Base-by-base conservation (phyloP, 2,113 vertebrate genomes). In the Lepidiolamprologus cunningtoni region DNA sequence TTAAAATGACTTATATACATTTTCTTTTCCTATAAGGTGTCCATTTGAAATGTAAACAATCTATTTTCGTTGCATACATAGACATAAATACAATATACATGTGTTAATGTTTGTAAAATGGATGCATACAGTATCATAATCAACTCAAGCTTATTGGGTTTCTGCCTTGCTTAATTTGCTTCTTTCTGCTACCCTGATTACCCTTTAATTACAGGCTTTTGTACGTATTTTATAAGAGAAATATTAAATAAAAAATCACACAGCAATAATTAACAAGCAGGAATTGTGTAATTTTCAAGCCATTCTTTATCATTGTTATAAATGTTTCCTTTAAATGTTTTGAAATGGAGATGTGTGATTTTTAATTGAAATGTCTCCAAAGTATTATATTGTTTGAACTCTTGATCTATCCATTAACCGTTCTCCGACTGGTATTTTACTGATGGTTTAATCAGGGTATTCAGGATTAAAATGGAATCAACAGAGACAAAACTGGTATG, bases 211-310 rank as follows among this genome's bases (percentile, higher is more conserved):
- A 81, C 71, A 78, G 80, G 61, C 50, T 81, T 89, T 93, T 94
- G 45, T 92, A 90, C 14, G 88, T 42, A 23, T 92, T 95, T 92
- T 89, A 58, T 93, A 89, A 83, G 91, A 85, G 23, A 89, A 81
- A 88, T 73, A 10, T 45, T 28, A 31, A 85, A 78, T 17, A 86
- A 76, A 50, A 92, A 86, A 58, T 81, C 80, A 37, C 35, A 81
- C 84, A 94, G 95, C 94, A 96, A 96, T 96, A 96, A 94, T 91
- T 94, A 94, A 93, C 86, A 86, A 93, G 91, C 94, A 96, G 91
- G 91, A 94, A 92, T 83, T 78, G 33, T 90, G 86, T 93, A 66
- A 82, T 93, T 93, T 90, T 78, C 88, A 95, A 96, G 95, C 91
- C 96, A 95, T 96, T 93, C n/a, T 91, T 92, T 61, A 26, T 47